Percentiles rank a stretch among this genome's conserved stretches.
Evolutionary conservation across 1,140 invertebrate species (phyloP).

Genomic region (Semibalanus balanoides): DNA sequence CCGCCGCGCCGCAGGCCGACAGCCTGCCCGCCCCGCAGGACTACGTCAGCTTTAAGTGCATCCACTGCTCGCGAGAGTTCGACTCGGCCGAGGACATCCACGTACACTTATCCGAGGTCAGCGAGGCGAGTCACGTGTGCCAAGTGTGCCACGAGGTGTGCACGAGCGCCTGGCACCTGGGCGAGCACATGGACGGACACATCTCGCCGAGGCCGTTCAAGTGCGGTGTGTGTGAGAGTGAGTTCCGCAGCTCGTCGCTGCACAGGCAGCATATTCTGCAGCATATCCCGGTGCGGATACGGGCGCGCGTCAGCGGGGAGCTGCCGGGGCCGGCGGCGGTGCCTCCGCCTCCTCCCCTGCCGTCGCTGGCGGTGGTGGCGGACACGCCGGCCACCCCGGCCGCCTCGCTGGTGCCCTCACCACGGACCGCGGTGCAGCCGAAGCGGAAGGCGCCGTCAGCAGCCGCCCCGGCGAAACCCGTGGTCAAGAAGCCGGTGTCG

Average conservation of each 20-base stretch:
- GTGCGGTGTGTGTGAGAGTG: conserved; percentile 16
- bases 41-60: conserved; percentile 31
- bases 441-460: neutral
- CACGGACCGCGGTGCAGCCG: too few species aligned
- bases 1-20: too few species aligned
- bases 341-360: neutral
- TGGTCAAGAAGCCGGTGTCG: conserved; percentile 43
- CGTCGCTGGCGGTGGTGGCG: neutral
- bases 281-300: neutral
- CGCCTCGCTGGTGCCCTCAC: too few species aligned
- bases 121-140: conserved; percentile 40
- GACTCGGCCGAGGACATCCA: conserved; percentile 27
- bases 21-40: neutral
- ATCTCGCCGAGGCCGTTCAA: conserved; percentile 17
- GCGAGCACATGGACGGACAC: conserved; percentile 18
- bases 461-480: neutral
- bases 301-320: neutral
- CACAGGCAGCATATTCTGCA: neutral
- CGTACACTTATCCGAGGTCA: conserved; percentile 40
- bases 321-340: neutral
- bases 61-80: conserved; percentile 28
- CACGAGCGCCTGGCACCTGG: conserved; percentile 19
- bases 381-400: neutral
- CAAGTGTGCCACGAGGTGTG: conserved; percentile 66
- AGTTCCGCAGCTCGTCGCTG: neutral